Base-by-base conservation (phyloP, 1,140 invertebrate species). In the Drosophila parabipectinata region DNA sequence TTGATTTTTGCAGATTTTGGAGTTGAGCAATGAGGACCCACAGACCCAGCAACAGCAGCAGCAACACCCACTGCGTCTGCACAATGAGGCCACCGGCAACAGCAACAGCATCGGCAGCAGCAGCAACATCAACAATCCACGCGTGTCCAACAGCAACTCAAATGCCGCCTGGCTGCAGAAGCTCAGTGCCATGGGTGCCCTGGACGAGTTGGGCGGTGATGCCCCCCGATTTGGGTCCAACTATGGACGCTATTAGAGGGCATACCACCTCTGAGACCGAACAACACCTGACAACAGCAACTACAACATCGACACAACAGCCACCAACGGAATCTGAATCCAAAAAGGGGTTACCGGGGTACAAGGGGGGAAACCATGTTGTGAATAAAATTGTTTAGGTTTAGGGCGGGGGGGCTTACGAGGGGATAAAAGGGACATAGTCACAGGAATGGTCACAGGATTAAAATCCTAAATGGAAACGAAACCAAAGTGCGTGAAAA, bases 1-100 rank as follows among this genome's bases (percentile, higher is more conserved):
- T 1, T 3, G n/a, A n/a, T 12, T 44, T 78, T 89, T 90, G 75
- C 79, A 91, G 90, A 91, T 91, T 73, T 91, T 91, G 79, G 90
- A 91, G 71, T 91, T 89, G 48, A 91, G 90, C 82, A 91, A 90
- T 79, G 90, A 91, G 75, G 90, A 91, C 59, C 71, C 85, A 62
- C 90, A 84, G 50, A 83, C 75, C 37, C 82, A 82, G 37, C 75
- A 77, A 26, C 74, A 71, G 47, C 75, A 80, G 21, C 75, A 80
- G 21, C 84, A 76, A 53, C 87, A 85, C 76, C 72, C 73, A 76
- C 53, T 88, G 71, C 82, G 82, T 82, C 71, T 82, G 34, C 82
- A 75, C 79, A 87, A 87, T 74, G 82, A 87, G 82, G 83, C 71
- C 83, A 87, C 77, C 84, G 68, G 77, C 34, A 47, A 44, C 55